Evolutionary conservation across 2,113 vertebrate species (phyloP).

Genomic region (Bombycilla garrulus): DNA sequence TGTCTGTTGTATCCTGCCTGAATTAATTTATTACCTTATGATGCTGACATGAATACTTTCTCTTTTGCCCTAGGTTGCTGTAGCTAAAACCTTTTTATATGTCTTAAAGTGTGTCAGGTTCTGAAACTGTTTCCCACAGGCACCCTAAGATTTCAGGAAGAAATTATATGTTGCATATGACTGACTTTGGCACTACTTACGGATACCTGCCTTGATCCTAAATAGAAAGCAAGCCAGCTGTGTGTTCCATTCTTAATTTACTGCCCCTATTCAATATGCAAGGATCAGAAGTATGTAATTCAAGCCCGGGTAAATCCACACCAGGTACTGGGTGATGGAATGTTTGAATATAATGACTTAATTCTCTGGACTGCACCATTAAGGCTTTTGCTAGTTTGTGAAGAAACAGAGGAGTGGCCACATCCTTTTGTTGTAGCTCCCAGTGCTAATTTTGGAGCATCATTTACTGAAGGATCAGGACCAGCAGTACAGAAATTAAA

Average conservation of each 20-base stretch:
- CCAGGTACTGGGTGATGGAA: neutral
- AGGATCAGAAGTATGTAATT: neutral
- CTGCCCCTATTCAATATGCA: neutral
- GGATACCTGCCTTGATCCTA: neutral
- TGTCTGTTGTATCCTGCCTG: neutral
- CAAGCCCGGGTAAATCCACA: neutral
- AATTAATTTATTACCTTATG: neutral
- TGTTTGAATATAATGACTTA: neutral
- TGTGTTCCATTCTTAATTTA: neutral
- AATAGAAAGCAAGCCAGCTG: neutral
- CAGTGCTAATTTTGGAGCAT: neutral
- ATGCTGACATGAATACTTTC: neutral
- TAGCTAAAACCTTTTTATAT: neutral
- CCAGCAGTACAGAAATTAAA: neutral
- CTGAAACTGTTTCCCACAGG: neutral
- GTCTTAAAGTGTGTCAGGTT: neutral
- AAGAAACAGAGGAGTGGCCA: neutral
- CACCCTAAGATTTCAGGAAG: neutral
- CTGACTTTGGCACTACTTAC: neutral
- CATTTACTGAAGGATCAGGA: neutral
- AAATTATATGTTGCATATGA: accelerated
- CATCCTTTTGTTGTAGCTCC: neutral
- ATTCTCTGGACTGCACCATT: neutral
- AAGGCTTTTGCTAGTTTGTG: neutral
- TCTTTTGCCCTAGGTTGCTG: neutral